Evolutionary conservation across 2,888 invertebrate genomes (phyloP).

Genomic region (Drosophila mercatorum): DNA sequence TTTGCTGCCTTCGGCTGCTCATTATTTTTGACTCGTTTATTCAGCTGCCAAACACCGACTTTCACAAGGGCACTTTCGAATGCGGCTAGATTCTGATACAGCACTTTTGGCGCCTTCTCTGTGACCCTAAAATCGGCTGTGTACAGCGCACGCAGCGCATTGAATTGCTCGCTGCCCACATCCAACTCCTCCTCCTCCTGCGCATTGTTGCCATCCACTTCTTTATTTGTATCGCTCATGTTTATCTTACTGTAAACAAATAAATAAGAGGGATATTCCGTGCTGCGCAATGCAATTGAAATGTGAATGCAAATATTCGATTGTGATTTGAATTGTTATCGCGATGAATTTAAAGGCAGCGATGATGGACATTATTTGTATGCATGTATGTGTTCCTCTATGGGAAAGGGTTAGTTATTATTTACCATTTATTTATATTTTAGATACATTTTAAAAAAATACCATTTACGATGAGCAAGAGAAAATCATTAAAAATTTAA

Average conservation of each 20-base stretch:
- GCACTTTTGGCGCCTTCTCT: slow-evolving; percentile 87
- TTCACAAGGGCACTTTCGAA: slow-evolving; percentile 86
- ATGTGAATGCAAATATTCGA: background rate
- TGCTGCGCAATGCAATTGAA: background rate
- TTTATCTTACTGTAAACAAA: background rate
- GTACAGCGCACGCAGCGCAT: slow-evolving; percentile 90
- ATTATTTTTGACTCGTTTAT: slow-evolving; percentile 49
- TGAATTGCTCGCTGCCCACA: slow-evolving; percentile 87
- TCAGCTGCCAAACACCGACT: slow-evolving; percentile 78
- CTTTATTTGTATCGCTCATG: slow-evolving; percentile 20
- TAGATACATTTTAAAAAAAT: background rate
- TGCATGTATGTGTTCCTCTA: no score
- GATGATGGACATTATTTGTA: no score
- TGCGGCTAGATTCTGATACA: slow-evolving; percentile 89
- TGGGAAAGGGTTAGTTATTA: background rate
- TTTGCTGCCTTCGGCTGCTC: background rate
- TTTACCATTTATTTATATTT: background rate
- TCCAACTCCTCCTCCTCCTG: slow-evolving; percentile 83
- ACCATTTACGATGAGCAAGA: no score
- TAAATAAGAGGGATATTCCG: background rate
- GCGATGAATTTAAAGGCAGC: background rate
- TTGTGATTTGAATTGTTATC: background rate
- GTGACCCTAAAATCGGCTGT: slow-evolving; percentile 85
- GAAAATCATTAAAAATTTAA: no score
- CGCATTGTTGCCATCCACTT: background rate